phyloP scores from a whole-genome alignment of 2,797 vertebrate species.

The Lophius americanus region DNA sequence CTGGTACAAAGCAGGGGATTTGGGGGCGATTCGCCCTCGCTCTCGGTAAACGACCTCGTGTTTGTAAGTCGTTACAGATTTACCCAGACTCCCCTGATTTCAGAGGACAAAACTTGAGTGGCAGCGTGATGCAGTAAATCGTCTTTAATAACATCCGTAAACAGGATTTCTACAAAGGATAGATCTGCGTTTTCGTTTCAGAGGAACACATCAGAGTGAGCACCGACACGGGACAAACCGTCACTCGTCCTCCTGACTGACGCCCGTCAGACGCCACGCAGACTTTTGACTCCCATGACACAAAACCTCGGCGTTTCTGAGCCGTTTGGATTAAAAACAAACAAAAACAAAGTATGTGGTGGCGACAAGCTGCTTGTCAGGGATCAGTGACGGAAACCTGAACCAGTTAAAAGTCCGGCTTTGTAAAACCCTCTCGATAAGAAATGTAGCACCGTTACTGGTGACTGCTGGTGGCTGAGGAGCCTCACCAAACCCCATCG shows the following conservation, averaged over 20 bases:
- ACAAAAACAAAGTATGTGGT: constrained; percentile 9
- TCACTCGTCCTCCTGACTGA: too few relatives aligned
- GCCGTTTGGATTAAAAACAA: background rate
- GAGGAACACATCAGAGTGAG: constrained; percentile 1
- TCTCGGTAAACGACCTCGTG: too few relatives aligned
- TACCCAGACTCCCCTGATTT: background rate
- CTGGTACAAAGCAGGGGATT: too few relatives aligned
- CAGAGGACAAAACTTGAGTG: background rate
- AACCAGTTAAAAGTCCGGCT: background rate
- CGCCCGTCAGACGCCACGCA: constrained; percentile 5
- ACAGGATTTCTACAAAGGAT: constrained; percentile 14
- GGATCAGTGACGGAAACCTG: constrained; percentile 12
- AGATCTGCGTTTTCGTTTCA: constrained; percentile 4
- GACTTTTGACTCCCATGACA: background rate
- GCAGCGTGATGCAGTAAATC: background rate
- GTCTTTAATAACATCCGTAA: background rate
- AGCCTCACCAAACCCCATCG: constrained; percentile 10
- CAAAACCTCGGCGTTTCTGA: background rate
- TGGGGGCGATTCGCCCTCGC: too few relatives aligned
- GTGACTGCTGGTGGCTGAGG: constrained; percentile 52
- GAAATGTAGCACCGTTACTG: constrained; percentile 41
- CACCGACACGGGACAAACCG: too few relatives aligned
- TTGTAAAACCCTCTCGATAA: constrained; percentile 18
- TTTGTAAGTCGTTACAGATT: too few relatives aligned
- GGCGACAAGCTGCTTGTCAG: constrained; percentile 2